Evolutionary conservation across 2,113 vertebrate species (phyloP).

Genomic region (Aphyosemion australe): DNA sequence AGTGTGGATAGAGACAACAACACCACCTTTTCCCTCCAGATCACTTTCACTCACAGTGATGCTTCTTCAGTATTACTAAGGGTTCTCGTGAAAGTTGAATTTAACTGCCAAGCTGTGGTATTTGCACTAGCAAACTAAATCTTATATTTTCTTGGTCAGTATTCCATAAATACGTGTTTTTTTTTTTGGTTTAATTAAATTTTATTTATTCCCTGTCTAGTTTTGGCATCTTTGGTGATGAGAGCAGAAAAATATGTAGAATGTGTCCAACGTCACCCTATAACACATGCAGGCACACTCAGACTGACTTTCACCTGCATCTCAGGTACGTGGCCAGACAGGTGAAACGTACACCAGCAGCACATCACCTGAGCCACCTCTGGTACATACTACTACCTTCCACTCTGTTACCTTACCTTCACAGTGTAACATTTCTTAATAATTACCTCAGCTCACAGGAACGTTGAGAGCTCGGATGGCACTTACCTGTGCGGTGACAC

Average conservation of each 20-base stretch:
- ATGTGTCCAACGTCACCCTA: no score
- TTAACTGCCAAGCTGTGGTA: no score
- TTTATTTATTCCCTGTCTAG: no score
- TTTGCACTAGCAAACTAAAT: no score
- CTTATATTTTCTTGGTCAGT: neutral
- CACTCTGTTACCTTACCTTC: slow-evolving; percentile 66
- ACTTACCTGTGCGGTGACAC: slow-evolving; percentile 14
- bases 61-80: neutral
- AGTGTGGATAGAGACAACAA: slow-evolving; percentile 16
- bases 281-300: slow-evolving; percentile 2
- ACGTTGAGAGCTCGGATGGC: slow-evolving; percentile 44
- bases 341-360: slow-evolving; percentile 63
- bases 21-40: slow-evolving; percentile 26
- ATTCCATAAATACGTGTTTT: neutral
- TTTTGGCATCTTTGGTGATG: neutral
- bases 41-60: slow-evolving; percentile 28
- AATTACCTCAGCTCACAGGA: slow-evolving; percentile 68
- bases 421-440: slow-evolving; percentile 63
- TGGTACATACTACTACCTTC: slow-evolving; percentile 64
- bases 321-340: slow-evolving; percentile 56
- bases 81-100: neutral
- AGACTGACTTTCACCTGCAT: slow-evolving; percentile 58
- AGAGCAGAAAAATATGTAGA: neutral
- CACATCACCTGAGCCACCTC: slow-evolving; percentile 58
- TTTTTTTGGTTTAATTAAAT: neutral